A percentile compares a stretch with the other conserved stretches of the same genome.
These are phyloP conservation scores for Sebastes hopkinsi DNA, from an alignment of 2,797 vertebrate genomes.

Conservation along the genomic window DNA sequence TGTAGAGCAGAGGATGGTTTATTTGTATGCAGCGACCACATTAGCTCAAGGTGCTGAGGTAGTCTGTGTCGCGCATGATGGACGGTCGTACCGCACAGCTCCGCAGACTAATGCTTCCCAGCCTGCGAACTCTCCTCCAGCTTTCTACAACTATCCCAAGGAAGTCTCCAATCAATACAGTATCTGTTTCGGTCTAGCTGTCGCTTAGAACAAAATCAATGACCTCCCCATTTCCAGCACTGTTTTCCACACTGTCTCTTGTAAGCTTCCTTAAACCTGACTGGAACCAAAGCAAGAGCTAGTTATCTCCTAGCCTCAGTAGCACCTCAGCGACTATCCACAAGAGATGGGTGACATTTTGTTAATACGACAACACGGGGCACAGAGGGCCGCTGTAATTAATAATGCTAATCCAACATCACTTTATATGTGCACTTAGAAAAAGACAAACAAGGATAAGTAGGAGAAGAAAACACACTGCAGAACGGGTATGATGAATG, in stretches of 20 bases:
- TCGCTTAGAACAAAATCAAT: slow-evolving; percentile 72
- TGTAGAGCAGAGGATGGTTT: slow-evolving; percentile 16
- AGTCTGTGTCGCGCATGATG: slow-evolving; percentile 58
- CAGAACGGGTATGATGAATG: slow-evolving; percentile 68
- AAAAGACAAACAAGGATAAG: slow-evolving; percentile 73
- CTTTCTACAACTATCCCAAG: slow-evolving; percentile 42
- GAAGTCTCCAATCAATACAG: slow-evolving; percentile 68
- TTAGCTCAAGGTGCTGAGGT: slow-evolving; percentile 56
- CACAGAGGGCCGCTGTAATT: slow-evolving; percentile 51
- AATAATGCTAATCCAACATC: slow-evolving; percentile 74
- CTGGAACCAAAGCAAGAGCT: slow-evolving; percentile 16
- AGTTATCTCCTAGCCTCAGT: slow-evolving; percentile 2
- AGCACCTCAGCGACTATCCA: slow-evolving; percentile 8
- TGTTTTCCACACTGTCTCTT: slow-evolving; percentile 57
- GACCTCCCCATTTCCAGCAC: slow-evolving; percentile 47
- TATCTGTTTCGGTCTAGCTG: slow-evolving; percentile 61
- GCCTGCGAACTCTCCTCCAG: slow-evolving; percentile 17
- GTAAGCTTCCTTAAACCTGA: slow-evolving; percentile 44
- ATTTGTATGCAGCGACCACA: slow-evolving; percentile 42
- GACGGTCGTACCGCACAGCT: slow-evolving; percentile 31
- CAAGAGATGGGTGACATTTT: slow-evolving; percentile 49
- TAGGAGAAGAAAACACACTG: slow-evolving; percentile 56
- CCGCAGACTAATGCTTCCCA: slow-evolving; percentile 22
- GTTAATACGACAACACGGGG: slow-evolving; percentile 46
- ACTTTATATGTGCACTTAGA: slow-evolving; percentile 68